phyloP scores from a whole-genome alignment of 92 coral and sea anemone genomes.

The Blastomussa wellsi region DNA sequence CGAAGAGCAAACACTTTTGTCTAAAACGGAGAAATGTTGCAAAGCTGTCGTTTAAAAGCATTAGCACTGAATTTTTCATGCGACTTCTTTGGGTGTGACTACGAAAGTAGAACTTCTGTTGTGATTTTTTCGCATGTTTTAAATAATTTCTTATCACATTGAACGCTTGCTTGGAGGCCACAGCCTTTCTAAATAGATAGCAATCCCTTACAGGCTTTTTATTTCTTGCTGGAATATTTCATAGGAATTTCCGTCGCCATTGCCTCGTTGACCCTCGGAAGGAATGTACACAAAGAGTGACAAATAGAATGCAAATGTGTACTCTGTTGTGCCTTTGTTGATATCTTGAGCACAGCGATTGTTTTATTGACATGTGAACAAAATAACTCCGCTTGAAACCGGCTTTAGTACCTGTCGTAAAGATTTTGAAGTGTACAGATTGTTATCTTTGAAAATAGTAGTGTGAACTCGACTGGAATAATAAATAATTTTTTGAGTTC shows the following conservation, averaged over 20 bases:
- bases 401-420: background rate
- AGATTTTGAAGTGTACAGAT: background rate
- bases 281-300: background rate
- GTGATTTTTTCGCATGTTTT: background rate
- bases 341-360: background rate
- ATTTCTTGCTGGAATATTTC: background rate
- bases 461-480: background rate
- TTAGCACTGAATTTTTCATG: background rate
- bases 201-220: background rate
- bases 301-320: constrained; percentile 19
- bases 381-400: constrained; percentile 12
- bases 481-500: background rate
- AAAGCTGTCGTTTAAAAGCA: background rate
- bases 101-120: constrained; percentile 2
- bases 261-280: background rate
- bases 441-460: background rate
- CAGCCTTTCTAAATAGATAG: background rate
- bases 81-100: constrained; percentile 26
- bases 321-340: background rate
- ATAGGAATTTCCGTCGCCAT: background rate
- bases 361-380: constrained; percentile 23
- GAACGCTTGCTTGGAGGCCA: background rate
- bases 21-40: background rate
- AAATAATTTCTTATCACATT: background rate
- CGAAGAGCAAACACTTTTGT: background rate